phyloP scores from a whole-genome alignment of 2,888 invertebrate species.

The Uropetala carovei region DNA sequence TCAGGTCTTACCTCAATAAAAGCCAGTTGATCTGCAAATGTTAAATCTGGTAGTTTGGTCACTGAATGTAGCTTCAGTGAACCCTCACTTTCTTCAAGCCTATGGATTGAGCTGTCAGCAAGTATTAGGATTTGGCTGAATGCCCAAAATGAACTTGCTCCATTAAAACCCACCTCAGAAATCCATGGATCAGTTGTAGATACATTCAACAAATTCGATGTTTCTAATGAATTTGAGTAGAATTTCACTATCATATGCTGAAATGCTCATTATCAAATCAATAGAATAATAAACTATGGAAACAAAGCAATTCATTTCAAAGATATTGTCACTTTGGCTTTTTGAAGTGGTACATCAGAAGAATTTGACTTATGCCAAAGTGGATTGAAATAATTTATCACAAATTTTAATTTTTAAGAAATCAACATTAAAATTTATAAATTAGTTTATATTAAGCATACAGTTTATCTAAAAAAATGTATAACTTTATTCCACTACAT shows the following conservation, averaged over 20 bases:
- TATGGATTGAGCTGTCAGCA: slow-evolving; percentile 19
- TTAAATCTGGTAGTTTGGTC: slow-evolving; percentile 10
- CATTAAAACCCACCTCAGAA: slow-evolving; percentile 29
- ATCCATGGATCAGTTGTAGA: slow-evolving; percentile 22
- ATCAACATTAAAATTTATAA: no score
- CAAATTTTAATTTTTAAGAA: no score
- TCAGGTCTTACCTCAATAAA: slow-evolving; percentile 34
- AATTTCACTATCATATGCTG: background rate
- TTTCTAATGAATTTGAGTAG: background rate
- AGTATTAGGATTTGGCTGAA: slow-evolving; percentile 49
- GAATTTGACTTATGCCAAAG: no score
- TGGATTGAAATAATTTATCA: no score
- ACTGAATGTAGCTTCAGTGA: background rate
- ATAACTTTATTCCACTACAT: no score
- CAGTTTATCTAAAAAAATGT: no score
- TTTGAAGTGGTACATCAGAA: no score
- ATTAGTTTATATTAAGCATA: no score
- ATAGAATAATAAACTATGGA: no score
- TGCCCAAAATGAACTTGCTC: slow-evolving; percentile 42
- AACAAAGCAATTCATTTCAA: no score
- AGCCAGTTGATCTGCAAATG: background rate
- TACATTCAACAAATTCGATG: slow-evolving; percentile 40
- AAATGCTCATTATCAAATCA: background rate
- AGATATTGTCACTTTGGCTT: no score
- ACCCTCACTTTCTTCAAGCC: background rate